Evolutionary conservation across 2,113 vertebrate species (phyloP).

Genomic region (Mixornis gularis): DNA sequence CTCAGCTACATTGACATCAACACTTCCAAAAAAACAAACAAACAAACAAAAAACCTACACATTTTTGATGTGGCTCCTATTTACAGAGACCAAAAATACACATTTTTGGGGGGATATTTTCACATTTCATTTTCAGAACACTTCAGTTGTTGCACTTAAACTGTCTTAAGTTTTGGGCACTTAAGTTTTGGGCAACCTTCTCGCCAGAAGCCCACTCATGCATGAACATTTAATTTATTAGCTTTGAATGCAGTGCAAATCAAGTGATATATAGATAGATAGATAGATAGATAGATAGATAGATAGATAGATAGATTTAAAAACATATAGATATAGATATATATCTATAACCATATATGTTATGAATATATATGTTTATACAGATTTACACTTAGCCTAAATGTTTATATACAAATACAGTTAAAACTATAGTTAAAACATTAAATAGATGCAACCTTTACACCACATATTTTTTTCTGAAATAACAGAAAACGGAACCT

Average conservation of each 20-base stretch:
- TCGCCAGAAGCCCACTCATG: neutral
- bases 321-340: too few relatives aligned
- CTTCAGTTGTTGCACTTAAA: neutral
- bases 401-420: neutral
- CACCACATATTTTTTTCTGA: neutral
- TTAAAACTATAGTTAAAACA: neutral
- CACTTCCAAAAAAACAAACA: neutral
- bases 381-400: neutral
- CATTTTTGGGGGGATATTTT: neutral
- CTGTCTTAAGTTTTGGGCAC: neutral
- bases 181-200: neutral
- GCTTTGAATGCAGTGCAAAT: neutral
- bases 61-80: neutral
- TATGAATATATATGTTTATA: neutral
- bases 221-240: neutral
- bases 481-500: neutral
- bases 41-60: neutral
- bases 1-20: neutral
- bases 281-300: too few relatives aligned
- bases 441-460: neutral
- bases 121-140: neutral
- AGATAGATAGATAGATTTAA: too few relatives aligned
- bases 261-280: neutral
- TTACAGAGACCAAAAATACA: neutral
- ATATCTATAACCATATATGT: too few relatives aligned